A percentile compares a stretch with the other conserved stretches of the same genome.
These are phyloP conservation scores for Nannospalax galili DNA, from an alignment of 2,113 vertebrate species.

Conservation along the genomic window DNA sequence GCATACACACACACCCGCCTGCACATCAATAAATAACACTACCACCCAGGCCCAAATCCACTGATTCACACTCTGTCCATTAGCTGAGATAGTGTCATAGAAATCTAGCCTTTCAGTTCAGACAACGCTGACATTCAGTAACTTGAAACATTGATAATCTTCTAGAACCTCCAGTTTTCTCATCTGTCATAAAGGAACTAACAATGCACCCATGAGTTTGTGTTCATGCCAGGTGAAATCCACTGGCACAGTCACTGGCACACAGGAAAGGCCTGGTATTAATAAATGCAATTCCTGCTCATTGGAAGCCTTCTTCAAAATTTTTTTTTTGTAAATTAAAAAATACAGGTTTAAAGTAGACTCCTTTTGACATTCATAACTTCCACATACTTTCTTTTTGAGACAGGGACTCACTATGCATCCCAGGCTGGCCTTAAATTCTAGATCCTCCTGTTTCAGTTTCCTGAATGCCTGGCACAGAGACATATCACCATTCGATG, in stretches of 20 bases:
- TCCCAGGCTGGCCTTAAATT: neutral
- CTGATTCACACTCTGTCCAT: neutral
- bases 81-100: neutral
- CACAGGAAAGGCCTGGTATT: rapidly evolving
- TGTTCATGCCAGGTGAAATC: neutral
- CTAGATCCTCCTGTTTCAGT: neutral
- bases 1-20: neutral
- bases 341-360: neutral
- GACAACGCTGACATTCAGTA: neutral
- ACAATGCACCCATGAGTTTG: neutral
- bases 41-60: neutral
- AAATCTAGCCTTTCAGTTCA: neutral
- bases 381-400: neutral
- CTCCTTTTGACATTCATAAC: neutral
- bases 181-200: neutral
- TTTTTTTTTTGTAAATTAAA: neutral
- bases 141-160: constrained; percentile 1
- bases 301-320: neutral
- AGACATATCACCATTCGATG: neutral
- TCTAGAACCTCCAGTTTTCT: neutral
- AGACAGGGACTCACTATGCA: neutral
- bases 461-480: neutral
- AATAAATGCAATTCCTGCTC: neutral
- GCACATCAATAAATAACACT: neutral
- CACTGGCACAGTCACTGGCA: rapidly evolving